These are phyloP conservation scores for Spodoptera picta DNA, from an alignment of 2,888 invertebrate genomes.

Conservation along the genomic window DNA sequence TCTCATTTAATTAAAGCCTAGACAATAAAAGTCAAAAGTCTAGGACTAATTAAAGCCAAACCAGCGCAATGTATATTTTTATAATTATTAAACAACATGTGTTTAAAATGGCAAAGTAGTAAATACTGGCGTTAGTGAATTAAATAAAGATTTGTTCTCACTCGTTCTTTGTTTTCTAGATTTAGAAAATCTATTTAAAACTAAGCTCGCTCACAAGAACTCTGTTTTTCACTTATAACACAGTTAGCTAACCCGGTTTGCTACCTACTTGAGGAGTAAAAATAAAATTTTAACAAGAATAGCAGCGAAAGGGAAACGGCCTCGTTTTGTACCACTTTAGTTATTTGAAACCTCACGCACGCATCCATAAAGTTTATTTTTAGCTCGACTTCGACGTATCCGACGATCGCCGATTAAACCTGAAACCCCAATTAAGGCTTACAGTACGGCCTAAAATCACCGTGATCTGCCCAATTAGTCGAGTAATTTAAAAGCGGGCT, in stretches of 20 bases:
- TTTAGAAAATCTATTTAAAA: conserved; percentile 4
- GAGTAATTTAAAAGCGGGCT: conserved; percentile 61
- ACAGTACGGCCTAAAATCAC: conserved; percentile 72
- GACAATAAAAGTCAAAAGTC: too few relatives aligned
- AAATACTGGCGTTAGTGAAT: too few relatives aligned
- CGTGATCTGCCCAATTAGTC: conserved; percentile 74
- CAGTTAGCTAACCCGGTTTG: conserved; percentile 31
- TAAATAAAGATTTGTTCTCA: too few relatives aligned
- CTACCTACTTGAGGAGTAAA: conserved; percentile 72
- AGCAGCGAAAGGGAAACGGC: conserved; percentile 83
- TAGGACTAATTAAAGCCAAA: too few relatives aligned
- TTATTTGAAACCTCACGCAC: conserved; percentile 82
- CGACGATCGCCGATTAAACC: conserved; percentile 79
- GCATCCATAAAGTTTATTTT: conserved; percentile 84
- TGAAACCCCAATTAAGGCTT: conserved; percentile 77
- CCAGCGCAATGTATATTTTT: too few relatives aligned
- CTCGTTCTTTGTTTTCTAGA: too few relatives aligned
- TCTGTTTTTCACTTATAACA: conserved; percentile 38
- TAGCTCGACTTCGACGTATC: conserved; percentile 76
- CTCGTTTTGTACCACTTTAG: conserved; percentile 75
- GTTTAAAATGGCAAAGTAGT: too few relatives aligned
- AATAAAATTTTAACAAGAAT: conserved; percentile 76
- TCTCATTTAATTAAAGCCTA: too few relatives aligned
- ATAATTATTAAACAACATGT: too few relatives aligned
- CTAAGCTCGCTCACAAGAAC: conserved; percentile 28